These are phyloP conservation scores for Gerris buenoi DNA, from an alignment of 1,140 invertebrate genomes.

Conservation along the genomic window DNA sequence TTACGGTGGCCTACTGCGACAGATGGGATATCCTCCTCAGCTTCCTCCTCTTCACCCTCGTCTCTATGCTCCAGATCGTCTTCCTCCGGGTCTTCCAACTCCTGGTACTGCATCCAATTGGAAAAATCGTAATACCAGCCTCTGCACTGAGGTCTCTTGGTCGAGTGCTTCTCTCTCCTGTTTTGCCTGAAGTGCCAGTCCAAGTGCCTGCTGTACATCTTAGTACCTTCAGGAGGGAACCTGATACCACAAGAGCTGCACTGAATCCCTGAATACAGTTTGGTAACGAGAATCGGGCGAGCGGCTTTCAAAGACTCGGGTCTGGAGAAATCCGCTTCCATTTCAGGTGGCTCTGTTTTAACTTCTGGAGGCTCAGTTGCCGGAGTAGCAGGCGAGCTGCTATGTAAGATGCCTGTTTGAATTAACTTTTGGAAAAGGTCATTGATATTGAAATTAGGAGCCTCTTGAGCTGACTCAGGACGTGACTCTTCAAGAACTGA, in stretches of 20 bases:
- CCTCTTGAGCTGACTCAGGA: not conserved
- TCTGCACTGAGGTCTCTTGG: constrained; percentile 62
- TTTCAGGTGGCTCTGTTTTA: not conserved
- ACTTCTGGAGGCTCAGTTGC: not conserved
- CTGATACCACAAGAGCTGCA: constrained; percentile 85
- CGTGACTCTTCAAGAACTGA: not conserved
- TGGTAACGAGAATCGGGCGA: constrained; percentile 30
- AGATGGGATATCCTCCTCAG: constrained; percentile 37
- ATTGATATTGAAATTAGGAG: not conserved
- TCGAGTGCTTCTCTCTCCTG: constrained; percentile 66
- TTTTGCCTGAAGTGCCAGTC: constrained; percentile 97
- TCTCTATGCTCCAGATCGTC: constrained; percentile 18
- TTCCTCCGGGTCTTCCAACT: constrained; percentile 83
- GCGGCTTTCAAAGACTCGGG: not conserved
- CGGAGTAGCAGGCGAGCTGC: not conserved
- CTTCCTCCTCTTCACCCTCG: constrained; percentile 29
- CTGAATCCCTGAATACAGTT: constrained; percentile 58
- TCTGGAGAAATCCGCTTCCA: not conserved
- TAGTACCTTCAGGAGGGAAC: constrained; percentile 73
- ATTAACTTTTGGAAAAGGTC: not conserved
- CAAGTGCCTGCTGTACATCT: constrained; percentile 78
- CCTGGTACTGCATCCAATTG: constrained; percentile 90
- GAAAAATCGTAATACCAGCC: constrained; percentile 78
- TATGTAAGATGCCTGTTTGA: not conserved
- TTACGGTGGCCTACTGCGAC: constrained; percentile 39